These are phyloP conservation scores for Pristionchus japonicus DNA, from an alignment of 2,888 invertebrate species.

Conservation along the genomic window DNA sequence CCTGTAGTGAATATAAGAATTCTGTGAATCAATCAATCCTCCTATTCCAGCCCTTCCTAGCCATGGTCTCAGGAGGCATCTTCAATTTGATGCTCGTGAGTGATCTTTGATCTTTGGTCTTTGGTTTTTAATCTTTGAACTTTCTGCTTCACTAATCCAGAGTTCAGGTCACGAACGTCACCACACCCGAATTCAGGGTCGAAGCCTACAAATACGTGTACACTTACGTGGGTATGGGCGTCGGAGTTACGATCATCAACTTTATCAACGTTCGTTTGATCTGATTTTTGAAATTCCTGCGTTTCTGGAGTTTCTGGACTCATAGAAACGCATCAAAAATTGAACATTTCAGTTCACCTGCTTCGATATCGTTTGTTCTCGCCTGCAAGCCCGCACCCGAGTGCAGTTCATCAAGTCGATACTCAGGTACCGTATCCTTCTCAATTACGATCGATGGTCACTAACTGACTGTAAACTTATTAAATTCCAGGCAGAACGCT, in stretches of 20 bases:
- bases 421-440: not conserved
- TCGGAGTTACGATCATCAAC: constrained; percentile 37
- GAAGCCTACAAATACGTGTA: constrained; percentile 44
- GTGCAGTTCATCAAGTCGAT: constrained; percentile 33
- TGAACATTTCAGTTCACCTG: constrained; percentile 4
- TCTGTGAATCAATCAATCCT: not conserved
- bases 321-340: not conserved
- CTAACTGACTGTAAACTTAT: not conserved
- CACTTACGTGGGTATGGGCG: constrained; percentile 28
- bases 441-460: not conserved
- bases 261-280: constrained; percentile 33
- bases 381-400: not conserved
- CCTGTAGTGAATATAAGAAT: not conserved
- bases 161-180: constrained; percentile 5
- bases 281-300: not conserved
- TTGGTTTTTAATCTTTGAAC: too few relatives aligned
- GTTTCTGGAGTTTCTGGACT: not conserved
- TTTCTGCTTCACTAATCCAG: too few relatives aligned
- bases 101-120: not conserved
- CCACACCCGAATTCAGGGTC: not conserved
- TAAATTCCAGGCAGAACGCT: constrained; percentile 18
- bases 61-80: constrained; percentile 38
- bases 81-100: constrained; percentile 40
- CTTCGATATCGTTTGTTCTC: not conserved
- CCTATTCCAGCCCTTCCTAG: constrained; percentile 3